Evolutionary conservation across 2,797 vertebrate genomes (phyloP).

Genomic region (Poecile montanus): DNA sequence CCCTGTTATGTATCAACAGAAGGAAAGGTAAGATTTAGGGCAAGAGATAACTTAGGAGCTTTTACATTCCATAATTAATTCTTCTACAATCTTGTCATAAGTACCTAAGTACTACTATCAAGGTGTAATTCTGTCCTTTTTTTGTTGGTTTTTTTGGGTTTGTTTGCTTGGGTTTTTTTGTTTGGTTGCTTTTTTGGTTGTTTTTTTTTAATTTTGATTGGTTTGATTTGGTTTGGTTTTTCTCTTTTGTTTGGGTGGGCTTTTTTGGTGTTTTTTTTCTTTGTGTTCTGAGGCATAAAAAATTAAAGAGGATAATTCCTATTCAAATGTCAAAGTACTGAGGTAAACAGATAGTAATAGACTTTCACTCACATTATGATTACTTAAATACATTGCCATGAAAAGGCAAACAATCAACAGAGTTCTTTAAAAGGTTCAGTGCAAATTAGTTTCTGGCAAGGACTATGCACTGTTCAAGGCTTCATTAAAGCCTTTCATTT

Average conservation of each 20-base stretch:
- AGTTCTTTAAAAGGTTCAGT: neutral
- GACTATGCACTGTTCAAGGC: neutral
- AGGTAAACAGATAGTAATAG: neutral
- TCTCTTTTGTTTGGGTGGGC: neutral
- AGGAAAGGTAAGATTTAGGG: neutral
- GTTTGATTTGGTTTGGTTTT: neutral
- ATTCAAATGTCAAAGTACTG: neutral
- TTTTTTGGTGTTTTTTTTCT: neutral
- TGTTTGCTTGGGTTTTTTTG: neutral
- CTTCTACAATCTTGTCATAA: neutral
- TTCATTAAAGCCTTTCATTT: neutral
- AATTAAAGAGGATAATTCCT: neutral
- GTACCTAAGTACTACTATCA: neutral
- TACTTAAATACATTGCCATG: neutral
- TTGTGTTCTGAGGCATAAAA: neutral
- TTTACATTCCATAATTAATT: neutral
- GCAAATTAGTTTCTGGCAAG: constrained; percentile 7
- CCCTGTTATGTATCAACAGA: fast-evolving
- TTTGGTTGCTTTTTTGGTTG: neutral
- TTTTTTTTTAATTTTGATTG: neutral
- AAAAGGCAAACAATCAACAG: neutral
- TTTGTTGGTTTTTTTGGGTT: too few species aligned
- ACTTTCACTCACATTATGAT: neutral
- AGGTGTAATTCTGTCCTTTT: neutral
- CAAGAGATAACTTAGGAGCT: neutral